These are phyloP conservation scores for Ormyrus nitidulus DNA, from an alignment of 2,888 invertebrate species.

Conservation along the genomic window DNA sequence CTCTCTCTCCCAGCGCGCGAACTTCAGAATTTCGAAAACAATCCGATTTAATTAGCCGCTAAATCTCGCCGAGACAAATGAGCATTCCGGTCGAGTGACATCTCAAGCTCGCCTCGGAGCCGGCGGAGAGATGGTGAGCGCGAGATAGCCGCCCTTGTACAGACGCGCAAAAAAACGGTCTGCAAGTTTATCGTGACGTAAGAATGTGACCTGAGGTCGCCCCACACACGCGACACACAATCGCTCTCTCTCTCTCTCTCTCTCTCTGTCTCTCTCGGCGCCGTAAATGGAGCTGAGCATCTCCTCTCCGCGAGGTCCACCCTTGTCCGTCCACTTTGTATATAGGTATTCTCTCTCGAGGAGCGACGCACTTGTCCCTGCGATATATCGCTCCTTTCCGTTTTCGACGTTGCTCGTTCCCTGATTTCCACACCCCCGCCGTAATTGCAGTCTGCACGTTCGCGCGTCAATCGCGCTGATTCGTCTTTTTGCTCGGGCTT, in stretches of 20 bases:
- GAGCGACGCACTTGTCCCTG: too few relatives aligned
- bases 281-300: conserved; percentile 46
- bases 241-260: background rate
- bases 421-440: background rate
- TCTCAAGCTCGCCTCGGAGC: background rate
- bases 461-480: background rate
- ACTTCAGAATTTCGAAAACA: too few relatives aligned
- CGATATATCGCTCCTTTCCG: background rate
- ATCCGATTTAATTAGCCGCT: conserved; percentile 12
- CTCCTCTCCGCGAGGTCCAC: conserved; percentile 6
- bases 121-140: background rate
- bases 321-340: background rate
- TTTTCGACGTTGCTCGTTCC: background rate
- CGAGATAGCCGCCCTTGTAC: too few relatives aligned
- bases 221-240: conserved; percentile 7
- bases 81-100: conserved; percentile 13
- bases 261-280: background rate
- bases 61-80: conserved; percentile 27
- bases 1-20: too few relatives aligned
- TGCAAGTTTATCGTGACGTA: conserved; percentile 41
- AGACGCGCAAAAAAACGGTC: background rate
- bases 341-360: background rate
- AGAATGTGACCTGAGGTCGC: conserved; percentile 35
- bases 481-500: background rate
- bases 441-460: background rate